Evolutionary conservation across 2,113 vertebrate genomes (phyloP).

Genomic region (Micromys minutus): DNA sequence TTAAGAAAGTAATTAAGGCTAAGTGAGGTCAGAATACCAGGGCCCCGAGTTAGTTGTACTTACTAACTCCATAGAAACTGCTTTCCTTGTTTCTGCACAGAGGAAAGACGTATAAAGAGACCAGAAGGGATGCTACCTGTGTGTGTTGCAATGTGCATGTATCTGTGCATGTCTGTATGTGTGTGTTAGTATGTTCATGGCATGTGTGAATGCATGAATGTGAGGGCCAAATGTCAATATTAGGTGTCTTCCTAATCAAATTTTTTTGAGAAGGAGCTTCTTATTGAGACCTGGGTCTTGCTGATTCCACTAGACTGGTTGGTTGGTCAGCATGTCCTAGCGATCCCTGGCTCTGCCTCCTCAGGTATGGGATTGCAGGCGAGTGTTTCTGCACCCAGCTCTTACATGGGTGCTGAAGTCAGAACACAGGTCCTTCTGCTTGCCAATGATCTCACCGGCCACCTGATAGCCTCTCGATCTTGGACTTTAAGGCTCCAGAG

Average conservation of each 20-base stretch:
- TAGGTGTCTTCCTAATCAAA: neutral
- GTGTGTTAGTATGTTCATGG: neutral
- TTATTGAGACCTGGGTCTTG: neutral
- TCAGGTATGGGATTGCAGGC: no score
- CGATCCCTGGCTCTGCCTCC: neutral
- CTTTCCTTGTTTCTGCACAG: neutral
- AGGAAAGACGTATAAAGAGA: neutral
- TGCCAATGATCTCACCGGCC: no score
- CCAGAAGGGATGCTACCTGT: neutral
- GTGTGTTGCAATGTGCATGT: neutral
- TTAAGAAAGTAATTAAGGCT: conserved; percentile 2
- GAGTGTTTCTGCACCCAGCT: neutral
- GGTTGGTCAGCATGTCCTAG: no score
- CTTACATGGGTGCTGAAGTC: neutral
- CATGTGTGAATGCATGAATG: no score
- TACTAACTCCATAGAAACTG: no score
- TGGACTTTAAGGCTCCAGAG: neutral
- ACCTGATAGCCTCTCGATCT: neutral
- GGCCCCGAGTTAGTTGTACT: neutral
- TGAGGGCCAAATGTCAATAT: neutral
- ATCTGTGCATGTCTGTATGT: no score
- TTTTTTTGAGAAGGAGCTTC: neutral
- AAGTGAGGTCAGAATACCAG: neutral
- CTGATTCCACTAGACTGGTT: neutral
- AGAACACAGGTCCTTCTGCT: neutral